A percentile compares a stretch with the other conserved stretches of the same genome.
Conservation (phyloP, 2,888 invertebrate species). For the Andrena dorsata region DNA sequence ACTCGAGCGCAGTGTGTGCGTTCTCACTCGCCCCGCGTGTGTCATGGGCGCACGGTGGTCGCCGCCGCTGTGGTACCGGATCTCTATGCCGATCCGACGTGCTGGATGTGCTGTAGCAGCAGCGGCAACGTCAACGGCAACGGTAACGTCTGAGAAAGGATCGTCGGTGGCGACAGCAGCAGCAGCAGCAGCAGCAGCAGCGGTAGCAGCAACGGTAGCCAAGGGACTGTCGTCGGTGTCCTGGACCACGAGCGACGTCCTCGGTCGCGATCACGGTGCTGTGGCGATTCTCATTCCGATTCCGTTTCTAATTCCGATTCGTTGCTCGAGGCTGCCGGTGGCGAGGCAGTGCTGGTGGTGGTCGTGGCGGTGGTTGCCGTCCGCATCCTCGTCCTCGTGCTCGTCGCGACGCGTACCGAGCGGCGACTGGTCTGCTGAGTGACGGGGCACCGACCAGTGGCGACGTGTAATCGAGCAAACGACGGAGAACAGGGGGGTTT, state of each 20-base stretch:
- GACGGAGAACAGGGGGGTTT: too few relatives aligned
- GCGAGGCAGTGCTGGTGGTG: constrained; percentile 23
- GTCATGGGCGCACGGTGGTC: constrained; percentile 82
- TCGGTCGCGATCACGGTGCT: constrained; percentile 29
- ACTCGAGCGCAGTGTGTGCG: constrained; percentile 74
- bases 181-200: constrained; percentile 22
- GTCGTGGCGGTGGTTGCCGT: constrained; percentile 16
- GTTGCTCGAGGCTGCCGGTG: constrained; percentile 47
- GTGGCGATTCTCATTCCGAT: background rate
- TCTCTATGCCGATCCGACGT: constrained; percentile 74
- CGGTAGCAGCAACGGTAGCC: constrained; percentile 23
- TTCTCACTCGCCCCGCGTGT: constrained; percentile 82
- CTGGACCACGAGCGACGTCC: constrained; percentile 36
- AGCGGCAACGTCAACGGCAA: constrained; percentile 33
- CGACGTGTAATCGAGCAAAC: background rate
- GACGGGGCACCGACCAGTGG: constrained; percentile 20
- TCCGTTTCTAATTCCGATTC: constrained; percentile 25
- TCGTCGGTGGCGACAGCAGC: background rate
- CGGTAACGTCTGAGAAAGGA: constrained; percentile 18
- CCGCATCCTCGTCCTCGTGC: constrained; percentile 22
- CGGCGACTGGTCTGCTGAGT: constrained; percentile 38
- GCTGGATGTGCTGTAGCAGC: constrained; percentile 44
- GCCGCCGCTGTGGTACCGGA: constrained; percentile 73
- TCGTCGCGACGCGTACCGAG: constrained; percentile 27
- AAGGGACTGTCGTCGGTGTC: constrained; percentile 21